These are phyloP conservation scores for Pagrus major DNA, from an alignment of 2,113 vertebrate genomes.

Conservation along the genomic window DNA sequence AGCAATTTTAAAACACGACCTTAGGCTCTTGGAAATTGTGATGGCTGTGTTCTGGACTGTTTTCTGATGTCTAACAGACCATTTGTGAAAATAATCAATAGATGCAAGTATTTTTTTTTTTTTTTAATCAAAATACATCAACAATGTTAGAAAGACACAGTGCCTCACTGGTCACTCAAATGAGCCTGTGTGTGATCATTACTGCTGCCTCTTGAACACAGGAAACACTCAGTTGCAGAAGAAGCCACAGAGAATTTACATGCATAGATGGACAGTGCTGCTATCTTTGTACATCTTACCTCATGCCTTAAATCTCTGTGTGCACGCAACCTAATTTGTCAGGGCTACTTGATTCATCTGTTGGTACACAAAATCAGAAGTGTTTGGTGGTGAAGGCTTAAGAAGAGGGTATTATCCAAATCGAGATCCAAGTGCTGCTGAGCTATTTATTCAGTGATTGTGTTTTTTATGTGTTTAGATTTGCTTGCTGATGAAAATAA, in stretches of 20 bases:
- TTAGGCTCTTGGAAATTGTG: background rate
- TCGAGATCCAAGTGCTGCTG: background rate
- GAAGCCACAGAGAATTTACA: background rate
- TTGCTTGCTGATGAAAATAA: background rate
- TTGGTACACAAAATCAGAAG: background rate
- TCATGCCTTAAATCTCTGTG: background rate
- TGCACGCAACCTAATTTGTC: background rate
- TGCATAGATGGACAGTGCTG: background rate
- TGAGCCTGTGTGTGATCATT: background rate
- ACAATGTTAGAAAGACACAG: background rate
- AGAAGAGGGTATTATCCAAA: background rate
- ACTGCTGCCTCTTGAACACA: constrained; percentile 22
- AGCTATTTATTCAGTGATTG: too few species aligned
- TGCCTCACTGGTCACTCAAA: constrained; percentile 3
- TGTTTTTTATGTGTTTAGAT: too few species aligned
- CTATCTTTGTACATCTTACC: constrained; percentile 19
- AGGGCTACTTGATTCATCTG: background rate
- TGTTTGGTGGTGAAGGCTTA: background rate
- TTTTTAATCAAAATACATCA: background rate
- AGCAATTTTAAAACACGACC: background rate
- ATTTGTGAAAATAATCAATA: background rate
- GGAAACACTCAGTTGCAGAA: background rate
- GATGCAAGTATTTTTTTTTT: background rate
- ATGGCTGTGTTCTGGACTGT: background rate
- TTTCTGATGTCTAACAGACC: background rate